These are phyloP conservation scores for Sinocyclocheilus rhinocerous DNA, from an alignment of 2,113 vertebrate genomes.

Conservation along the genomic window DNA sequence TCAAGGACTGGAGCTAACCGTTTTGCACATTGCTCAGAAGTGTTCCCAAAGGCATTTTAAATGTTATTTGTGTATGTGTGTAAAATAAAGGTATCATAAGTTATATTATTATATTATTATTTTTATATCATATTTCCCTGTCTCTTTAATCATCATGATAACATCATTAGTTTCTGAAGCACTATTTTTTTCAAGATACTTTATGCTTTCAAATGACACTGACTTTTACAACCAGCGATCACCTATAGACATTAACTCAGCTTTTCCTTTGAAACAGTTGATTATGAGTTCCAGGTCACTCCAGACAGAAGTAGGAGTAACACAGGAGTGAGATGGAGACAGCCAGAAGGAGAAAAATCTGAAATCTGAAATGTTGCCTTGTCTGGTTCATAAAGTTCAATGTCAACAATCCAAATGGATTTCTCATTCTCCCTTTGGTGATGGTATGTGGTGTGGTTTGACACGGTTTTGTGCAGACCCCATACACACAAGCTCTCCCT, in stretches of 20 bases:
- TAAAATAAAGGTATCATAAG: too few relatives aligned
- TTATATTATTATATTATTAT: too few relatives aligned
- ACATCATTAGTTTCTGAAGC: neutral
- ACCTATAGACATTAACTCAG: neutral
- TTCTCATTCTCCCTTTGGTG: slow-evolving; percentile 52
- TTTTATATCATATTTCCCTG: neutral
- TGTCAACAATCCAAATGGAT: slow-evolving; percentile 58
- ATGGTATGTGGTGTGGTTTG: slow-evolving; percentile 58
- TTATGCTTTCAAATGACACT: neutral
- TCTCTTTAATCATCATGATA: neutral
- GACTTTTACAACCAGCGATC: neutral
- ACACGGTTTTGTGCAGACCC: slow-evolving; percentile 47
- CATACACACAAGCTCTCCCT: slow-evolving; percentile 33
- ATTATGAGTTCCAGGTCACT: slow-evolving; percentile 8
- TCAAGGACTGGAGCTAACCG: too few relatives aligned
- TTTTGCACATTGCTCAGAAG: neutral
- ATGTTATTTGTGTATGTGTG: too few relatives aligned
- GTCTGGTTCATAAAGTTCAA: slow-evolving; percentile 55
- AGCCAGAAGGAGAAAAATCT: slow-evolving; percentile 45
- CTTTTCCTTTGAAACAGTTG: slow-evolving; percentile 17
- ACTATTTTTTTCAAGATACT: neutral
- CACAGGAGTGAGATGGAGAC: slow-evolving; percentile 44
- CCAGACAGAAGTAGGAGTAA: slow-evolving; percentile 41
- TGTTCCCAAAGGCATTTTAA: neutral
- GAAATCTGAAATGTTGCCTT: slow-evolving; percentile 50